Percentiles rank a stretch among this genome's conserved stretches.
Conservation (phyloP, 2,888 invertebrate species). For the Clepsis dumicolana region DNA sequence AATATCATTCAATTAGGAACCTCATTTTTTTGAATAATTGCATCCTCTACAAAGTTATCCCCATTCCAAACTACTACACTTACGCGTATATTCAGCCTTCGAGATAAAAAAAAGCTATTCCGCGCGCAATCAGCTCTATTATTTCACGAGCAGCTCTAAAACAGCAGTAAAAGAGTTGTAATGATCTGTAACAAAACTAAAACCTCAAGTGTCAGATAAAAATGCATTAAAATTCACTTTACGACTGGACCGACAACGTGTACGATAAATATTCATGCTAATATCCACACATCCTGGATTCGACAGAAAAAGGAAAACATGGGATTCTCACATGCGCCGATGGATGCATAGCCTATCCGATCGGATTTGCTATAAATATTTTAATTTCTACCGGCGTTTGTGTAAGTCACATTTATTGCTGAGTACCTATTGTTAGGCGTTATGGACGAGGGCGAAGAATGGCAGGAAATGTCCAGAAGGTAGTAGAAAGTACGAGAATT, state of each 20-base stretch:
- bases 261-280: constrained; percentile 83
- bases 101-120: constrained; percentile 29
- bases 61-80: not conserved
- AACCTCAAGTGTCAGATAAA: constrained; percentile 68
- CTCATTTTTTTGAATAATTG: not conserved
- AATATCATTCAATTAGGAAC: too few species aligned
- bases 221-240: constrained; percentile 81
- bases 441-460: constrained; percentile 39
- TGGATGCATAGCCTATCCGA: constrained; percentile 39
- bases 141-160: constrained; percentile 35
- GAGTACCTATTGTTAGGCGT: constrained; percentile 27
- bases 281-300: constrained; percentile 82
- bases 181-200: constrained; percentile 39
- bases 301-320: constrained; percentile 63
- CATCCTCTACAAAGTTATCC: constrained; percentile 1
- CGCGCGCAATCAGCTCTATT: constrained; percentile 29
- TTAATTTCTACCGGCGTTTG: constrained; percentile 35
- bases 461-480: constrained; percentile 29
- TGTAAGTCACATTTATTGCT: constrained; percentile 36
- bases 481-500: not conserved
- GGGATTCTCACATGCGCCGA: constrained; percentile 44
- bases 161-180: constrained; percentile 28
- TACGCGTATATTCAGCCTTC: constrained; percentile 1
- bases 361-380: constrained; percentile 42
- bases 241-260: constrained; percentile 71